Conservation (phyloP, 1,140 invertebrate genomes). For the Heliothis subflexa region DNA sequence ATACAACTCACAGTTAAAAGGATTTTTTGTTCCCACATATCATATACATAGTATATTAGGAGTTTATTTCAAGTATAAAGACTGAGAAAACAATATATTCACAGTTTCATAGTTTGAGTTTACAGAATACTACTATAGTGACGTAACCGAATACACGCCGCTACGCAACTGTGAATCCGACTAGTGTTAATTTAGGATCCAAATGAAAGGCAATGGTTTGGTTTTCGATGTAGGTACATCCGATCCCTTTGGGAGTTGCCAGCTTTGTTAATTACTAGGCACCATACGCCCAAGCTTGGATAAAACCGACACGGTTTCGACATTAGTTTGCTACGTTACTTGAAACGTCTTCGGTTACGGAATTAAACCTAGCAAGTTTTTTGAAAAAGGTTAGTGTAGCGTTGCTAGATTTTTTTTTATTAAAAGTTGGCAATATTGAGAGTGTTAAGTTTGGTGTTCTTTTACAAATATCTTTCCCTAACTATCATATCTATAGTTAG, state of each 20-base stretch:
- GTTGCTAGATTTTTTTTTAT: not conserved
- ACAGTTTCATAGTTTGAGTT: not conserved
- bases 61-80: too few relatives aligned
- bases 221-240: slow-evolving; percentile 63
- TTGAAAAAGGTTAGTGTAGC: slow-evolving; percentile 10
- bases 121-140: not conserved
- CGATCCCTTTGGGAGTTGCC: slow-evolving; percentile 59
- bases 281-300: slow-evolving; percentile 38
- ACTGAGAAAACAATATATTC: not conserved
- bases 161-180: slow-evolving; percentile 42
- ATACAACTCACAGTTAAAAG: too few relatives aligned
- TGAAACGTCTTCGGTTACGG: slow-evolving; percentile 12
- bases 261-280: slow-evolving; percentile 65
- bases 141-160: slow-evolving; percentile 27
- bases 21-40: too few relatives aligned
- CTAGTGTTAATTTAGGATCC: slow-evolving; percentile 63
- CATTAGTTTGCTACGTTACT: slow-evolving; percentile 45
- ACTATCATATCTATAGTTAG: too few relatives aligned
- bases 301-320: slow-evolving; percentile 45
- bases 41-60: too few relatives aligned
- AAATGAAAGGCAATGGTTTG: slow-evolving; percentile 67
- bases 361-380: slow-evolving; percentile 13
- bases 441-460: too few relatives aligned
- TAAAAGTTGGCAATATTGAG: not conserved
- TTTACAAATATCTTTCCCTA: too few relatives aligned